phyloP scores from a whole-genome alignment of 2,888 invertebrate species.

The Dilophus febrilis region DNA sequence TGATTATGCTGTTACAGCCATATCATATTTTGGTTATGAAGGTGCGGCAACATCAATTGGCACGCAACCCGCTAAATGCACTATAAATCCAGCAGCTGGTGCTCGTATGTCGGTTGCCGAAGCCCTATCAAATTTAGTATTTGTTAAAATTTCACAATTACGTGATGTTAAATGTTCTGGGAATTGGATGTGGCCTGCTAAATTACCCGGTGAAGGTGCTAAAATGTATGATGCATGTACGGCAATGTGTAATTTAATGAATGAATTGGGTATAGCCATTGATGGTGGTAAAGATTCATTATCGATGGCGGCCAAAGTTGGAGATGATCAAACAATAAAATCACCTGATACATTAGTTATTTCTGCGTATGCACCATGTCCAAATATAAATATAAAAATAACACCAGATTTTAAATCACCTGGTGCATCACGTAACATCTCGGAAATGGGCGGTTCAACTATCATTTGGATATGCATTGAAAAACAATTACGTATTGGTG shows the following conservation, averaged over 20 bases:
- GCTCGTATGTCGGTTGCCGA: slow-evolving; percentile 91
- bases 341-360: slow-evolving; percentile 83
- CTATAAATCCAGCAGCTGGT: slow-evolving; percentile 67
- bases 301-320: slow-evolving; percentile 89
- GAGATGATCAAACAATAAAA: slow-evolving; percentile 47
- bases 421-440: too few relatives aligned
- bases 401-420: slow-evolving; percentile 83
- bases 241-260: slow-evolving; percentile 78
- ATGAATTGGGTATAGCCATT: slow-evolving; percentile 63
- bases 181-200: slow-evolving; percentile 99
- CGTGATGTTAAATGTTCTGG: slow-evolving; percentile 94
- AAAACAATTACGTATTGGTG: slow-evolving; percentile 65
- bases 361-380: slow-evolving; percentile 92
- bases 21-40: slow-evolving; percentile 64
- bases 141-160: slow-evolving; percentile 44
- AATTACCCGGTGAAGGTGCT: slow-evolving; percentile 82
- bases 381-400: slow-evolving; percentile 65
- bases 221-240: slow-evolving; percentile 70
- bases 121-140: slow-evolving; percentile 79
- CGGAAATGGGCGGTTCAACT: slow-evolving; percentile 38
- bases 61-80: slow-evolving; percentile 89
- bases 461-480: slow-evolving; percentile 68
- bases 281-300: slow-evolving; percentile 97
- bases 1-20: slow-evolving; percentile 79
- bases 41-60: slow-evolving; percentile 94